These are phyloP conservation scores for Solea senegalensis DNA, from an alignment of 2,113 vertebrate species.

Conservation along the genomic window DNA sequence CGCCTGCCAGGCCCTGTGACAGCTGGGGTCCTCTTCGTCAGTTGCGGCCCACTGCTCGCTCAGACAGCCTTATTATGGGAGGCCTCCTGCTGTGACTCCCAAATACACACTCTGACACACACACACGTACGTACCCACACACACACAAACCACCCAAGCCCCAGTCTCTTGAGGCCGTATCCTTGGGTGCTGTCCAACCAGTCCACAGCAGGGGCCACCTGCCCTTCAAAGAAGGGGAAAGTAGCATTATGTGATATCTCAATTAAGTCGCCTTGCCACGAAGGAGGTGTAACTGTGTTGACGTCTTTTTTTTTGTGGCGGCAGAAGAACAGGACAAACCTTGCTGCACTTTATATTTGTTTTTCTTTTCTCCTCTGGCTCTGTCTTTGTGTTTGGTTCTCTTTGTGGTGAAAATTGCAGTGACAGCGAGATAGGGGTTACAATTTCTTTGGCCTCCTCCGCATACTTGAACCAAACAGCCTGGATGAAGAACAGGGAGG, in stretches of 20 bases:
- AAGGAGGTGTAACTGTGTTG: slow-evolving; percentile 12
- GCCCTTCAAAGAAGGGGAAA: slow-evolving; percentile 63
- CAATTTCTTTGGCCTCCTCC: slow-evolving; percentile 45
- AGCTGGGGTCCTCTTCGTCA: slow-evolving; percentile 74
- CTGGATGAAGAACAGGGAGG: slow-evolving; percentile 44
- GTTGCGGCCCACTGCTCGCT: slow-evolving; percentile 75
- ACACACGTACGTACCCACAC: slow-evolving; percentile 18
- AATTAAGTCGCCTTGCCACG: slow-evolving; percentile 52
- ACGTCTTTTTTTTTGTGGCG: slow-evolving; percentile 3
- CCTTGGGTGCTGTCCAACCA: slow-evolving; percentile 67
- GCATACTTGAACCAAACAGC: slow-evolving; percentile 48
- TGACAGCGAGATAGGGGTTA: slow-evolving; percentile 35
- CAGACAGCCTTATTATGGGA: slow-evolving; percentile 77
- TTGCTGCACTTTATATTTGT: slow-evolving; percentile 13
- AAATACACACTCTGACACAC: slow-evolving; percentile 54
- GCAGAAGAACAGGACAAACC: slow-evolving; percentile 20
- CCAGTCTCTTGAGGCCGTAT: slow-evolving; percentile 56
- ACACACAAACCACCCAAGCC: slow-evolving; percentile 32
- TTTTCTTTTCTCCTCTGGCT: slow-evolving; percentile 7
- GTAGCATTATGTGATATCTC: slow-evolving; percentile 66
- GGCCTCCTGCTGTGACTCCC: slow-evolving; percentile 64
- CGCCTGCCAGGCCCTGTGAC: slow-evolving; percentile 64
- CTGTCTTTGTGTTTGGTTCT: slow-evolving; percentile 23
- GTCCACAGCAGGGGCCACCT: slow-evolving; percentile 67
- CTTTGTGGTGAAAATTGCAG: slow-evolving; percentile 30